These are phyloP conservation scores for Masnerella sp. DNA, from an alignment of 2,888 invertebrate species.

Conservation along the genomic window DNA sequence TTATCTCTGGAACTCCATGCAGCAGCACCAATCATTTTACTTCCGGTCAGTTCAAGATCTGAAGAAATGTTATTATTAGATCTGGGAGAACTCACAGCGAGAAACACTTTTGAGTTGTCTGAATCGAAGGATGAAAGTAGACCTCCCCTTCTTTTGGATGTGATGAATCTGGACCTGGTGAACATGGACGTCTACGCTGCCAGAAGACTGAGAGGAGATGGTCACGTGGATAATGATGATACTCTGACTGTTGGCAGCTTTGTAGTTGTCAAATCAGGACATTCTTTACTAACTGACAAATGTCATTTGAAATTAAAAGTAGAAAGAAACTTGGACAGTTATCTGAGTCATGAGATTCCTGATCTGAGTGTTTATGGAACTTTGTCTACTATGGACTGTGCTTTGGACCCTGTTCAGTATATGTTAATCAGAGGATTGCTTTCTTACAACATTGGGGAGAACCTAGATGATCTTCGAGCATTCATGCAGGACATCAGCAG, in stretches of 20 bases:
- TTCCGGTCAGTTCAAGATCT: constrained; percentile 90
- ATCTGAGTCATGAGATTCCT: constrained; percentile 79
- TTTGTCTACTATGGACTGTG: constrained; percentile 89
- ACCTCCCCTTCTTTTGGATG: constrained; percentile 80
- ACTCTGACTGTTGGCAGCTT: constrained; percentile 78
- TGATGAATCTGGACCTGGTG: constrained; percentile 84
- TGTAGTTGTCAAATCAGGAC: constrained; percentile 80
- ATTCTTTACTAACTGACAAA: constrained; percentile 88
- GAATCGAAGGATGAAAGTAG: constrained; percentile 80
- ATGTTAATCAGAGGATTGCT: constrained; percentile 91
- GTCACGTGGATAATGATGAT: constrained; percentile 63
- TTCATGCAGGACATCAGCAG: constrained; percentile 66
- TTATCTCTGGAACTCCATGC: constrained; percentile 83
- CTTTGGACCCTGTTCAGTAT: constrained; percentile 91
- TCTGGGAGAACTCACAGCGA: constrained; percentile 86
- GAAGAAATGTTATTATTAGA: constrained; percentile 89
- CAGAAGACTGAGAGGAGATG: constrained; percentile 72
- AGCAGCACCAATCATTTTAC: constrained; percentile 88
- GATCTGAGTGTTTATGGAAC: constrained; percentile 92
- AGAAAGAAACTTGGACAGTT: constrained; percentile 88
- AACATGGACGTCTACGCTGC: constrained; percentile 89
- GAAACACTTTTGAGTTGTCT: constrained; percentile 86
- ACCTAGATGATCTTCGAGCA: constrained; percentile 82
- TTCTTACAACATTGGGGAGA: constrained; percentile 93
- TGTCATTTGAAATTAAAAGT: constrained; percentile 89